Conservation (phyloP, 2,113 vertebrate species). For the Xenopus borealis region DNA sequence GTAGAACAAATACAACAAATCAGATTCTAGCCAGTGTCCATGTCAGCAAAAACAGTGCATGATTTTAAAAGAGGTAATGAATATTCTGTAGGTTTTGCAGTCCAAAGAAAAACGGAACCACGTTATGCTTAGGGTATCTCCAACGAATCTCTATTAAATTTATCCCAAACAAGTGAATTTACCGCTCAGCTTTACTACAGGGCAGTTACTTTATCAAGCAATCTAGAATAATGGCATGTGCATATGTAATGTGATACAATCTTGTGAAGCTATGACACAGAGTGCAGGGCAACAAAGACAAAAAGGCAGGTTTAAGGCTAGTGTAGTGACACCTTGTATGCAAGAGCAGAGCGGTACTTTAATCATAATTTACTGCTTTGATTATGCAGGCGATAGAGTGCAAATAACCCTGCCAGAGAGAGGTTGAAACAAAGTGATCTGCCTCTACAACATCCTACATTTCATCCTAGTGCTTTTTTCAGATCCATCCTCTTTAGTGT, state of each 20-base stretch:
- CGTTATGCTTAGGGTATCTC: too few relatives aligned
- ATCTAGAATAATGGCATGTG: not conserved
- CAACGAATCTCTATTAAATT: too few relatives aligned
- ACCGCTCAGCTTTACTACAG: too few relatives aligned
- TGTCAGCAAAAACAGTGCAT: not conserved
- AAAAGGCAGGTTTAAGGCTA: not conserved
- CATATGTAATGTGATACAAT: not conserved
- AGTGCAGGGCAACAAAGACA: conserved; percentile 38
- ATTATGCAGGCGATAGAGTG: not conserved
- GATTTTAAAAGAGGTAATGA: not conserved
- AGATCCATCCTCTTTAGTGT: too few relatives aligned
- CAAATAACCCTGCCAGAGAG: not conserved
- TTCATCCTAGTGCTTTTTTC: too few relatives aligned
- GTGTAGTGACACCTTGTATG: not conserved
- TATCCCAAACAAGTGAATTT: too few relatives aligned
- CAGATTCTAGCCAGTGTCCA: not conserved
- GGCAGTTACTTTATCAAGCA: not conserved
- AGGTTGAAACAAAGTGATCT: not conserved
- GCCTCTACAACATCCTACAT: not conserved
- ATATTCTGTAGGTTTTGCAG: not conserved
- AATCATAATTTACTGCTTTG: not conserved
- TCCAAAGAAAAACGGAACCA: too few relatives aligned
- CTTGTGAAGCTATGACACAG: not conserved
- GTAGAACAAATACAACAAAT: too few relatives aligned
- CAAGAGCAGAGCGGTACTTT: not conserved